Evolutionary conservation across 2,888 invertebrate genomes (phyloP), one percentile per base, ranked within the genome.

Genomic region (Notocelia uddmanniana): DNA sequence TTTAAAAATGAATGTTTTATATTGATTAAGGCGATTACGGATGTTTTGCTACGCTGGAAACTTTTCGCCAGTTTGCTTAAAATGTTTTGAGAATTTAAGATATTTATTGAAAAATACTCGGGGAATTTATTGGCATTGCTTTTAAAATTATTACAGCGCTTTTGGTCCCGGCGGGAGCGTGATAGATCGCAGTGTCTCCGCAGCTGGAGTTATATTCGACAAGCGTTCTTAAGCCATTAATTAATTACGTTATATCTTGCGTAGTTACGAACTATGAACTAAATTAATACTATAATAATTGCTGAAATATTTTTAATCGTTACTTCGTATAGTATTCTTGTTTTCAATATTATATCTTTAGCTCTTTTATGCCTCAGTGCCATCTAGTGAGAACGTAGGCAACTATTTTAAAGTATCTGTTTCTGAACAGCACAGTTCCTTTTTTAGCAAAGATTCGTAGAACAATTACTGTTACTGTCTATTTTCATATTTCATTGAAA

Each of bases 11-110:
- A 70, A 76, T 75, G 67, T 75, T 78, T 76, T 74, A 68, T 74
- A 73, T 74, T 77, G 74, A 74, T 74, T 73, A 73, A 77, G 74
- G 69, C 73, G 78, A 76, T 78, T 75, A 74, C 54, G 41, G 73
- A 9, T 34, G 15, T 48, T 37, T 54, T 66, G 48, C 52, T 52
- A 45, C 31, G 21, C 50, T 54, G 19, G 31, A 37, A 64, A 50
- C 8, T 69, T 60, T 41, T 15, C 31, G 15, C 9, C 18, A 15
- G 66, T 41, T n/a, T 8, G 37, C 50, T 66, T 58, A 58, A 63
- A 64, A 52, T 52, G 48, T 50, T 23, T 13, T 58, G 13, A 11
- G 18, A 52, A 15, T 69, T 62, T 23, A 26, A 26, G 37, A 64
- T 41, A 23, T 57, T 63, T 63, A 58, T 57, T 31, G 41, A 62